A percentile compares a stretch with the other conserved stretches of the same genome.
These are phyloP conservation scores for Helicoverpa armigera DNA, from an alignment of 1,140 invertebrate species.

Conservation along the genomic window DNA sequence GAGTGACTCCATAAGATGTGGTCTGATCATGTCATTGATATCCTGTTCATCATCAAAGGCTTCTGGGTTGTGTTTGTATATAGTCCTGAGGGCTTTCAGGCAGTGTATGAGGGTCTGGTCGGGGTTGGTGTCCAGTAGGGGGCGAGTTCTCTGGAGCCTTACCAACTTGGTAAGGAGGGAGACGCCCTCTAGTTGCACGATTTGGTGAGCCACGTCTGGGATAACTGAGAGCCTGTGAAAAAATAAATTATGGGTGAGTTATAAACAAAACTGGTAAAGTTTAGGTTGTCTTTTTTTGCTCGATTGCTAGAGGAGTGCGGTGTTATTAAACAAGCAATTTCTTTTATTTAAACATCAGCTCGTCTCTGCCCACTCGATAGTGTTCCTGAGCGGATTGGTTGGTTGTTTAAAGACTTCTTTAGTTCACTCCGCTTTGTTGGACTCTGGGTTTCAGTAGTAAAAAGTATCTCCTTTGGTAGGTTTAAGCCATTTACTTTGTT, in stretches of 20 bases:
- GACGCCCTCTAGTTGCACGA: constrained; percentile 92
- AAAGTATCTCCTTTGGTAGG: too few species aligned
- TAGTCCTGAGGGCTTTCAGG: constrained; percentile 86
- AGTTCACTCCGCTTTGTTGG: too few species aligned
- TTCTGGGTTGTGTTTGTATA: constrained; percentile 85
- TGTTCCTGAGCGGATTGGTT: too few species aligned
- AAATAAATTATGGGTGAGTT: background rate
- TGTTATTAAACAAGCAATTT: too few species aligned
- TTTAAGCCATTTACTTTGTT: too few species aligned
- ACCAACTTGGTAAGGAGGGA: constrained; percentile 91
- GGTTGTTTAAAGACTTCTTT: too few species aligned
- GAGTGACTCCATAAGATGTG: constrained; percentile 91
- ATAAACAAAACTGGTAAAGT: background rate
- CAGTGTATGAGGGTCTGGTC: constrained; percentile 85
- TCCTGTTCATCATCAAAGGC: constrained; percentile 87
- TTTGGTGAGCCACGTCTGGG: constrained; percentile 90
- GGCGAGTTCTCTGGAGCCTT: constrained; percentile 87
- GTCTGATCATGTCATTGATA: constrained; percentile 92
- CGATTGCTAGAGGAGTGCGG: too few species aligned
- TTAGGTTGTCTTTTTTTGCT: background rate
- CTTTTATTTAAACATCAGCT: too few species aligned
- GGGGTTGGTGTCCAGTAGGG: constrained; percentile 77
- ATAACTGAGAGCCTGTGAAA: constrained; percentile 90
- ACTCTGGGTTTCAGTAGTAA: too few species aligned
- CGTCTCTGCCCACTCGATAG: too few species aligned